phyloP scores from a whole-genome alignment of 2,113 vertebrate genomes.

The Meles meles region DNA sequence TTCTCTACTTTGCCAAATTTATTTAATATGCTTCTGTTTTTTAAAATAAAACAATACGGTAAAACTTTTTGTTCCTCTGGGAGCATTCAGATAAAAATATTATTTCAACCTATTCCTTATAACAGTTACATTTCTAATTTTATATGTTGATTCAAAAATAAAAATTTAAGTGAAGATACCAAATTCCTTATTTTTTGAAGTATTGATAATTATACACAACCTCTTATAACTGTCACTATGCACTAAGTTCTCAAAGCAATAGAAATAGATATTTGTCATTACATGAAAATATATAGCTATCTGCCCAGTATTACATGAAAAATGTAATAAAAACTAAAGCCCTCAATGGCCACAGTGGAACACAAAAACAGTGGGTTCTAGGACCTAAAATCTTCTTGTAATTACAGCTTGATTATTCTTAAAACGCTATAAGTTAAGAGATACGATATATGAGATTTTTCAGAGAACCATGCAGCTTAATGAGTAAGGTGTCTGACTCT shows the following conservation, averaged over 20 bases:
- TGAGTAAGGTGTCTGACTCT: not conserved
- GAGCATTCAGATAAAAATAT: not conserved
- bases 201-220: not conserved
- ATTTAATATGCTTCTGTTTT: not conserved
- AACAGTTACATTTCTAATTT: slow-evolving; percentile 7
- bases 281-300: not conserved
- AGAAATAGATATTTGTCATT: not conserved
- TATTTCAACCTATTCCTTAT: not conserved
- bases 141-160: slow-evolving; percentile 7
- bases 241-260: not conserved
- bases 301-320: not conserved
- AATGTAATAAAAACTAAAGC: not conserved
- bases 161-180: not conserved
- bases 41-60: not conserved
- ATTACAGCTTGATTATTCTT: not conserved
- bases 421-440: not conserved
- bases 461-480: not conserved
- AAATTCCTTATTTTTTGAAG: slow-evolving; percentile 12
- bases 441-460: not conserved
- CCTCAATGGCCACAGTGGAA: not conserved
- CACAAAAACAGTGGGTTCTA: not conserved
- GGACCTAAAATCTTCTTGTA: not conserved
- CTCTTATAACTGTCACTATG: not conserved
- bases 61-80: not conserved
- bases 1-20: not conserved